Conservation (phyloP, 2,888 invertebrate genomes). For the Thymelicus lineola region DNA sequence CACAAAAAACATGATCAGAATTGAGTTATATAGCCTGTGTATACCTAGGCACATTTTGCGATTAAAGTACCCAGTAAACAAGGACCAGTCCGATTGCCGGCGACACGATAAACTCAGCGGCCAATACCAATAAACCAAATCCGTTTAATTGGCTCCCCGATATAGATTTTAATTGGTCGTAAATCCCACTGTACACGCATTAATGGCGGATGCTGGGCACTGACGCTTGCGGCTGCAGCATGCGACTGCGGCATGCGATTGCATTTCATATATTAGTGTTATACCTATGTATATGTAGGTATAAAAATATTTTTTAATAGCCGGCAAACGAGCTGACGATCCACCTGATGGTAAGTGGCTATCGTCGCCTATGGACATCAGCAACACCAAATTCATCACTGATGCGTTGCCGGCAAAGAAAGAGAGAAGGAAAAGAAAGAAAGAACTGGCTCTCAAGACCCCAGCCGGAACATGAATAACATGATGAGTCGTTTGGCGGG, state of each 20-base stretch:
- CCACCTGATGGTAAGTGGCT: too few relatives aligned
- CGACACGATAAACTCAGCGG: constrained; percentile 60
- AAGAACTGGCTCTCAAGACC: too few relatives aligned
- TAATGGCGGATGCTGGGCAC: constrained; percentile 56
- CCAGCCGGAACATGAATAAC: too few relatives aligned
- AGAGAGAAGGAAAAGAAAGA: too few relatives aligned
- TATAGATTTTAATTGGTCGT: constrained; percentile 81
- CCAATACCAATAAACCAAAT: constrained; percentile 72
- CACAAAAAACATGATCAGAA: not conserved
- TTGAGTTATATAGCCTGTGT: not conserved
- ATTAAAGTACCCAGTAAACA: constrained; percentile 38
- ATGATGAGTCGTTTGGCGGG: too few relatives aligned
- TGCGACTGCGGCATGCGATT: constrained; percentile 39
- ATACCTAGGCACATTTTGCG: constrained; percentile 31
- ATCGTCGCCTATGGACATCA: too few relatives aligned
- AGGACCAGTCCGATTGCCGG: constrained; percentile 53
- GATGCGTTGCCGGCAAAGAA: too few relatives aligned
- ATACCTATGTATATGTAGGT: too few relatives aligned
- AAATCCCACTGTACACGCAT: constrained; percentile 62
- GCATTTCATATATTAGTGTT: not conserved
- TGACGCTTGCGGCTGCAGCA: constrained; percentile 52
- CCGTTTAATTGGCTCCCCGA: constrained; percentile 76
- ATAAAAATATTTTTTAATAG: too few relatives aligned
- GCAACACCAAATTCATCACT: too few relatives aligned
- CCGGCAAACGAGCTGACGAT: too few relatives aligned